Conservation (phyloP, 2,888 invertebrate species). For the Nymphalis urticae region DNA sequence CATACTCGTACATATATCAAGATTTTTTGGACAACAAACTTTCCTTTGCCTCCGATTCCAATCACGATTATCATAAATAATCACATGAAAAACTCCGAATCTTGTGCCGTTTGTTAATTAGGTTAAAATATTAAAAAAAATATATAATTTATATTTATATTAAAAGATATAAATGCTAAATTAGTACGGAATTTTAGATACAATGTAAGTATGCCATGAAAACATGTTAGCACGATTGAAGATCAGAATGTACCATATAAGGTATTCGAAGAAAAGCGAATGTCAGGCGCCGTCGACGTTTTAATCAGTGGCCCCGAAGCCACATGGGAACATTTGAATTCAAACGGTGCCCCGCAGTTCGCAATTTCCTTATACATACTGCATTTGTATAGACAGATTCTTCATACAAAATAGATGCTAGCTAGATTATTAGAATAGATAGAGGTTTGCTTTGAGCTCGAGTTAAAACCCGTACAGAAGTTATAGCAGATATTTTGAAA, state of each 20-base stretch:
- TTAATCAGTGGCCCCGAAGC: conserved; percentile 32
- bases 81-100: background rate
- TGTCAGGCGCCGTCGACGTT: conserved; percentile 37
- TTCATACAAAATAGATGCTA: background rate
- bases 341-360: conserved; percentile 14
- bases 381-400: background rate
- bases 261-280: conserved; percentile 37
- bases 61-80: background rate
- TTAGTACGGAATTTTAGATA: background rate
- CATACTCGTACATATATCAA: no score
- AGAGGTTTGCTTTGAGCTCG: no score
- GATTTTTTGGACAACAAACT: no score
- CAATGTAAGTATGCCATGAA: conserved; percentile 18
- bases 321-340: conserved; percentile 36
- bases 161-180: background rate
- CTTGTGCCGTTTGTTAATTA: no score
- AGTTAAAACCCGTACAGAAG: no score
- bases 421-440: background rate
- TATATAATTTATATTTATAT: no score
- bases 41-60: no score
- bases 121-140: no score
- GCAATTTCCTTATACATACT: conserved; percentile 20
- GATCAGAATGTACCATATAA: conserved; percentile 29
- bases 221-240: conserved; percentile 23
- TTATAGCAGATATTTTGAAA: no score